A percentile compares a stretch with the other conserved stretches of the same genome.
phyloP scores from a whole-genome alignment of 2,888 invertebrate genomes.

The Leucophenga montana region DNA sequence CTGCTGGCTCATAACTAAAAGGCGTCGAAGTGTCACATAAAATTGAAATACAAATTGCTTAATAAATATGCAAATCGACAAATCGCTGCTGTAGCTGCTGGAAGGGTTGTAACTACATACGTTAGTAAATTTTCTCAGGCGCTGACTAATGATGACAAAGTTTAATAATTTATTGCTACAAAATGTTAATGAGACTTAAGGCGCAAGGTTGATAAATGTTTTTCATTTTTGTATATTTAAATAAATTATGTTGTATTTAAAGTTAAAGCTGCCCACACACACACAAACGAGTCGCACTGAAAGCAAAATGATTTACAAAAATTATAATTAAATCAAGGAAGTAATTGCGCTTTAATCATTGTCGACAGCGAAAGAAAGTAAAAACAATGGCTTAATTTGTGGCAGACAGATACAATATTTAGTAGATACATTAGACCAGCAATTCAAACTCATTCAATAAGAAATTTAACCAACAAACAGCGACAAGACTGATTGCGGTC shows the following conservation, averaged over 20 bases:
- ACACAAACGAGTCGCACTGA: neutral
- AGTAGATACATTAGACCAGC: neutral
- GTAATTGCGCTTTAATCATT: slow-evolving; percentile 49
- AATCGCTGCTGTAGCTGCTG: neutral
- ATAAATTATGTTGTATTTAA: neutral
- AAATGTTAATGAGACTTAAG: slow-evolving; percentile 7
- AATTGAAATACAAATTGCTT: slow-evolving; percentile 14
- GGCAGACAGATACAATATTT: slow-evolving; percentile 11
- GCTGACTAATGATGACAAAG: neutral
- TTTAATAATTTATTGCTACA: neutral
- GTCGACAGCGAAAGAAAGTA: neutral
- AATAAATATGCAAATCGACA: slow-evolving; percentile 17
- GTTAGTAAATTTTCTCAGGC: neutral
- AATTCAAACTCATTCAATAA: slow-evolving; percentile 20
- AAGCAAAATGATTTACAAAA: slow-evolving; percentile 16
- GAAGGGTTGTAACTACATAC: neutral
- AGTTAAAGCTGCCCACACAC: neutral
- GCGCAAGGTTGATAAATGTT: neutral
- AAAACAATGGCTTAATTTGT: slow-evolving; percentile 33
- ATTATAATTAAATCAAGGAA: slow-evolving; percentile 61
- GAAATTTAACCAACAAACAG: slow-evolving; percentile 23
- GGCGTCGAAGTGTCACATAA: slow-evolving; percentile 19
- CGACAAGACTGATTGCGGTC: neutral
- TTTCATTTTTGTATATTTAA: neutral
- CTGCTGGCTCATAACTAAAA: neutral